Conservation (phyloP, 2,888 invertebrate species). For the Strigamia crassipes region DNA sequence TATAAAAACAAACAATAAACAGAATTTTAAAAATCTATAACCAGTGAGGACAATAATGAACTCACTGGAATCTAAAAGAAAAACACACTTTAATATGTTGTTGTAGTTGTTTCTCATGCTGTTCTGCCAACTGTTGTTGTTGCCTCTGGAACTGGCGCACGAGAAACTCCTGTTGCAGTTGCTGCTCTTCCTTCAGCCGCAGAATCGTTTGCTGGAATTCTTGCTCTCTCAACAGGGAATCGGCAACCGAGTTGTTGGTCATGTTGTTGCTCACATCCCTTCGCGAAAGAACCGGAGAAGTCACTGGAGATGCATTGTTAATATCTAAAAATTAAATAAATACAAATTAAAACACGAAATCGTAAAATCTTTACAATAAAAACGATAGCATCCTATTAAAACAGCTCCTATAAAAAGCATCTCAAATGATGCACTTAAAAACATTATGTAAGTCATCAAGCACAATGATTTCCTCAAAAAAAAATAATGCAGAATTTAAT, state of each 20-base stretch:
- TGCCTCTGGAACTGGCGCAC: slow-evolving; percentile 90
- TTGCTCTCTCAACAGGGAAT: slow-evolving; percentile 65
- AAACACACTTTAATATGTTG: slow-evolving; percentile 78
- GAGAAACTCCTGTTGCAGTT: slow-evolving; percentile 87
- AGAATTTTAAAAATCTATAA: slow-evolving; percentile 23
- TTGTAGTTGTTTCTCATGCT: slow-evolving; percentile 86
- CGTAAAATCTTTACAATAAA: slow-evolving; percentile 28
- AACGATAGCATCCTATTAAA: neutral
- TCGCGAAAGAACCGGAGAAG: slow-evolving; percentile 48
- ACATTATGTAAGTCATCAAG: neutral
- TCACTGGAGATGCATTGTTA: slow-evolving; percentile 48
- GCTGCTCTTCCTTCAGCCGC: slow-evolving; percentile 93
- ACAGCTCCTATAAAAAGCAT: neutral
- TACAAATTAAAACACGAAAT: neutral
- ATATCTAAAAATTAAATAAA: slow-evolving; percentile 46
- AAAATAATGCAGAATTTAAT: neutral
- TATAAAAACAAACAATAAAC: slow-evolving; percentile 46
- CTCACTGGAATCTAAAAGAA: slow-evolving; percentile 42
- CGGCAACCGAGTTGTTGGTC: slow-evolving; percentile 47
- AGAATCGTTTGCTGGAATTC: slow-evolving; percentile 70
- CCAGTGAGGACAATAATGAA: slow-evolving; percentile 44
- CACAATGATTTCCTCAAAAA: neutral
- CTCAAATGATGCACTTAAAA: neutral
- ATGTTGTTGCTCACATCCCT: slow-evolving; percentile 48
- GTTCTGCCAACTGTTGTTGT: slow-evolving; percentile 84